A percentile compares a stretch with the other conserved stretches of the same genome.
phyloP scores from a whole-genome alignment of 2,113 vertebrate genomes.

The Epinephelus moara region DNA sequence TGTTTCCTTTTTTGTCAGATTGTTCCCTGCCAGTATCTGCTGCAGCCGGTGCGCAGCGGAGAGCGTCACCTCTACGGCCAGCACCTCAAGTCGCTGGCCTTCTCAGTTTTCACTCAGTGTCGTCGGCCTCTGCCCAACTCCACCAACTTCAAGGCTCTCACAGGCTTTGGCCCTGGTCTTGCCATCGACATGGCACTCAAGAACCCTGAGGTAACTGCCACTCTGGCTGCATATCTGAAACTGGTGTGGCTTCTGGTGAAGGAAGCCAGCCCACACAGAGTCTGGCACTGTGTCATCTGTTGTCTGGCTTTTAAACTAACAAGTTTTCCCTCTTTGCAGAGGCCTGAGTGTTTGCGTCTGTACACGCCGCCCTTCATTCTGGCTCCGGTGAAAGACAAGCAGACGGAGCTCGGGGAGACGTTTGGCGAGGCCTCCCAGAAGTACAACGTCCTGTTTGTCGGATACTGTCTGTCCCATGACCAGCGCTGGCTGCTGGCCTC shows the following conservation, averaged over 20 bases:
- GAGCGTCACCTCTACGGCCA: slow-evolving; percentile 95
- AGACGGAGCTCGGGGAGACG: slow-evolving; percentile 96
- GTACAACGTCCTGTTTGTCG: slow-evolving; percentile 97
- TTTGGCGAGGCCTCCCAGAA: slow-evolving; percentile 98
- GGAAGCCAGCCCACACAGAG: background rate
- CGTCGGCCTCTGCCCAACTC: slow-evolving; percentile 94
- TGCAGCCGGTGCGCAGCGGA: slow-evolving; percentile 95
- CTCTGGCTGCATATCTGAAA: background rate
- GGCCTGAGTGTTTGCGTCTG: slow-evolving; percentile 94
- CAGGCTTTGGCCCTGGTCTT: slow-evolving; percentile 96
- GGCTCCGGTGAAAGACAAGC: slow-evolving; percentile 98
- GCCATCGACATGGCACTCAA: slow-evolving; percentile 96
- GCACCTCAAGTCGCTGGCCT: slow-evolving; percentile 98
- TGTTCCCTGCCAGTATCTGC: slow-evolving; percentile 96
- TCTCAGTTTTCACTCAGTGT: slow-evolving; percentile 97
- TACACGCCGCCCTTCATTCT: slow-evolving; percentile 97
- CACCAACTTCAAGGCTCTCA: slow-evolving; percentile 97
- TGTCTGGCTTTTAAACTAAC: slow-evolving; percentile 10
- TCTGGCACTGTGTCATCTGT: background rate
- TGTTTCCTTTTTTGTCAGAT: slow-evolving; percentile 83
- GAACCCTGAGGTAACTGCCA: slow-evolving; percentile 89
- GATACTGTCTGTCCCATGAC: slow-evolving; percentile 98
- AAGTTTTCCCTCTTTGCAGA: slow-evolving; percentile 78
- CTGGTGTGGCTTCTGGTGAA: background rate
- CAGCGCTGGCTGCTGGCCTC: slow-evolving; percentile 97